Conservation (phyloP, 1,140 invertebrate species). For the Drosophila serrata region DNA sequence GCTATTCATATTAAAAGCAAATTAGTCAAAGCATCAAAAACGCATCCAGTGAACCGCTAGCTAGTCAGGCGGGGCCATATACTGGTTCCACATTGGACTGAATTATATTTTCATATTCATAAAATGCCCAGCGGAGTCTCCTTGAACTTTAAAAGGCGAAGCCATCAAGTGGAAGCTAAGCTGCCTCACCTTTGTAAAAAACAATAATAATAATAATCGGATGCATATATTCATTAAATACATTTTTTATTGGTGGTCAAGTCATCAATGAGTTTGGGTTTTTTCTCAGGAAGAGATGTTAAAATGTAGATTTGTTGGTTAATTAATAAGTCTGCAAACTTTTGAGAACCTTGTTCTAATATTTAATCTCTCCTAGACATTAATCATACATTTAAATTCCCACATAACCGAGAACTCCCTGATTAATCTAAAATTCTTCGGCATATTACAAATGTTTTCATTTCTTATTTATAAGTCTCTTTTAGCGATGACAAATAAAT, state of each 20-base stretch:
- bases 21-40: slow-evolving; percentile 65
- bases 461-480: slow-evolving; percentile 18
- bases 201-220: slow-evolving; percentile 10
- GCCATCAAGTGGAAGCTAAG: slow-evolving; percentile 45
- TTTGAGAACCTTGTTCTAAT: slow-evolving; percentile 2
- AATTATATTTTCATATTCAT: slow-evolving; percentile 53
- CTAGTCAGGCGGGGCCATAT: slow-evolving; percentile 11
- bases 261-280: slow-evolving; percentile 8
- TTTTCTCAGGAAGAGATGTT: slow-evolving; percentile 16
- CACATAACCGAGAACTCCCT: not conserved
- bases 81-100: slow-evolving; percentile 30
- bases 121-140: slow-evolving; percentile 37
- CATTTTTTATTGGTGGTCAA: slow-evolving; percentile 10
- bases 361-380: not conserved
- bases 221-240: slow-evolving; percentile 25
- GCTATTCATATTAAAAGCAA: slow-evolving; percentile 71
- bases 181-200: slow-evolving; percentile 44
- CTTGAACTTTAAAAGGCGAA: slow-evolving; percentile 72
- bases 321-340: not conserved
- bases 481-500: slow-evolving; percentile 33
- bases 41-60: slow-evolving; percentile 22
- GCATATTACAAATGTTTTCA: slow-evolving; percentile 19
- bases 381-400: not conserved
- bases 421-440: slow-evolving; percentile 16
- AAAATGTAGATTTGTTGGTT: slow-evolving; percentile 3